Evolutionary conservation across 1,140 invertebrate species (phyloP), one percentile per base, ranked within the genome.

Genomic region (Lethrus apterus): DNA sequence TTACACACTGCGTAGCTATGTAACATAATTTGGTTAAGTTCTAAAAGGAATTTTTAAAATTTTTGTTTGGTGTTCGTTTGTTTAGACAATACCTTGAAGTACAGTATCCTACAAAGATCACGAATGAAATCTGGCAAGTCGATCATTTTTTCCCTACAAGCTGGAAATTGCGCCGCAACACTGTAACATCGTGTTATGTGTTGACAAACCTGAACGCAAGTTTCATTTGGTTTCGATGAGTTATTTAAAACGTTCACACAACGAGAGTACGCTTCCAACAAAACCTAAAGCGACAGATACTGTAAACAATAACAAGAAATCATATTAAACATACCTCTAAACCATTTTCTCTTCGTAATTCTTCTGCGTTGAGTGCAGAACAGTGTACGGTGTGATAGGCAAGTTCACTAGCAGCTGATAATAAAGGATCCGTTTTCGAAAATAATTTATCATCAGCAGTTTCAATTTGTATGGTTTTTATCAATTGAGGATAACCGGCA

Each of bases 281-380:
- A 67, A 15, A 89, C 74, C 81, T 86, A 26, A 29, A 23, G 2
- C 10, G 18, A 33, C 14, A 30, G 5, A 42, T 26, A 4, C 2
- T 18, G 17, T 33, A 8, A 33, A 7, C 13, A 26, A 17, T 15
- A 26, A 8, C 5, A 51, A 21, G 23, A 8, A 50, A 29, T 44
- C 33, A 11, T 5, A 14, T 13, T 36, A 49, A 44, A 53, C 48
- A 52, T 62, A 86, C 83, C 69, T 95, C 86, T 34, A 98, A 76
- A 13, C 95, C 95, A 47, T 84, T 83, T 73, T 99, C 94, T 43
- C 96, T 70, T 31, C 95, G 72, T 26, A 99, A 71, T 69, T 99
- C 96, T 71, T 99, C 94, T 0, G 94, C 96, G 73, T 99, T 99
- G 4, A 99, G 73, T 21, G 93, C 84, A 2, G 95, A 99, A 71